Conservation (phyloP, 1,140 invertebrate genomes). For the Ips typographus region DNA sequence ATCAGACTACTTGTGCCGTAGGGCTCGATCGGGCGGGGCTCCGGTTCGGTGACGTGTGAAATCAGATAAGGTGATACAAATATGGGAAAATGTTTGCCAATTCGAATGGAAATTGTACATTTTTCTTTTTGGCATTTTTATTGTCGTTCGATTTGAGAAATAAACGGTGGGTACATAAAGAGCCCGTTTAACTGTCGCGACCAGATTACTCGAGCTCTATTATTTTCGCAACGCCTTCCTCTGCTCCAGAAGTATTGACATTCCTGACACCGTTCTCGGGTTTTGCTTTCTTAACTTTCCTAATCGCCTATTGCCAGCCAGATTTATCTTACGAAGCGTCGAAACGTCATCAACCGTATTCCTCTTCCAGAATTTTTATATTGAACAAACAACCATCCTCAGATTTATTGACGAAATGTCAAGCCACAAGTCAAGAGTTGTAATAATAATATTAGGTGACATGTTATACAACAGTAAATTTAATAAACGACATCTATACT, state of each 20-base stretch:
- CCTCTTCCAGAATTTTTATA: too few relatives aligned
- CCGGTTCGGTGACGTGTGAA: constrained; percentile 22
- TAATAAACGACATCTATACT: too few relatives aligned
- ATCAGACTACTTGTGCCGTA: too few relatives aligned
- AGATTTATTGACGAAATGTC: too few relatives aligned
- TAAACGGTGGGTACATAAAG: neutral
- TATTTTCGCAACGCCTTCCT: neutral
- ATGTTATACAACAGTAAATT: too few relatives aligned
- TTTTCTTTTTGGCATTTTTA: constrained; percentile 1
- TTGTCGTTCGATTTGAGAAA: neutral
- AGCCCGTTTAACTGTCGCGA: neutral
- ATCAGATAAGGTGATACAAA: constrained; percentile 32
- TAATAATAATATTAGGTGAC: too few relatives aligned
- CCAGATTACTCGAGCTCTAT: neutral
- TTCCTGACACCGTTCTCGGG: constrained; percentile 10
- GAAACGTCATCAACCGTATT: too few relatives aligned
- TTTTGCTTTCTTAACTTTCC: neutral
- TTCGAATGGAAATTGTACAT: constrained; percentile 11
- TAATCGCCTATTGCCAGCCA: too few relatives aligned
- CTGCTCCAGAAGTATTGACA: constrained; percentile 8
- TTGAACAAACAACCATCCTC: too few relatives aligned
- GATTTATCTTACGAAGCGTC: neutral
- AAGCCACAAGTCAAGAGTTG: too few relatives aligned
- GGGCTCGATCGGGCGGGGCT: constrained; percentile 1
- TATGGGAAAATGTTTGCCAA: constrained; percentile 18